These are phyloP conservation scores for Rhabdornis inornatus DNA, from an alignment of 2,113 vertebrate genomes.

Conservation along the genomic window DNA sequence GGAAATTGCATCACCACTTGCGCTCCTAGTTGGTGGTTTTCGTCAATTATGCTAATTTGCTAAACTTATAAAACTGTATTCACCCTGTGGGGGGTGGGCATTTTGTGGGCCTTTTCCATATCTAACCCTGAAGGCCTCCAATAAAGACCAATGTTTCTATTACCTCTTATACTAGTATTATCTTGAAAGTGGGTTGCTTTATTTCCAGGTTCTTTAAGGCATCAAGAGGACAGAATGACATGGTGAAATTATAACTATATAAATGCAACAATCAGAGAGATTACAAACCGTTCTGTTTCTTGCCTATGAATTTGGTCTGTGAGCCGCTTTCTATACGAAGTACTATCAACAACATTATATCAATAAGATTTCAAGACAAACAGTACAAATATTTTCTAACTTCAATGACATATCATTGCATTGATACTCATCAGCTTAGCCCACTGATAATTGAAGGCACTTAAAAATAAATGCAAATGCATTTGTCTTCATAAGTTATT, in stretches of 20 bases:
- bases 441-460: neutral
- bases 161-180: neutral
- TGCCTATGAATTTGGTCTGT: neutral
- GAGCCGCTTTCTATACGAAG: neutral
- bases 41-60: neutral
- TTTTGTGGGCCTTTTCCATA: neutral
- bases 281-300: neutral
- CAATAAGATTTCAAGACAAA: neutral
- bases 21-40: neutral
- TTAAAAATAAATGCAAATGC: neutral
- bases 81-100: accelerated
- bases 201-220: neutral
- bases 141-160: neutral
- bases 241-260: neutral
- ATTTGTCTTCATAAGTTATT: neutral
- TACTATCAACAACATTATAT: neutral
- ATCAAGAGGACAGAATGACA: neutral
- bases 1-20: neutral
- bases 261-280: neutral
- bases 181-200: neutral
- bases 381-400: neutral
- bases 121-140: too few relatives aligned
- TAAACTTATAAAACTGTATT: neutral
- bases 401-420: neutral
- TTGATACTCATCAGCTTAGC: neutral